Evolutionary conservation across 2,888 invertebrate species (phyloP), one percentile per base, ranked within the genome.

Genomic region (Eledone cirrhosa): DNA sequence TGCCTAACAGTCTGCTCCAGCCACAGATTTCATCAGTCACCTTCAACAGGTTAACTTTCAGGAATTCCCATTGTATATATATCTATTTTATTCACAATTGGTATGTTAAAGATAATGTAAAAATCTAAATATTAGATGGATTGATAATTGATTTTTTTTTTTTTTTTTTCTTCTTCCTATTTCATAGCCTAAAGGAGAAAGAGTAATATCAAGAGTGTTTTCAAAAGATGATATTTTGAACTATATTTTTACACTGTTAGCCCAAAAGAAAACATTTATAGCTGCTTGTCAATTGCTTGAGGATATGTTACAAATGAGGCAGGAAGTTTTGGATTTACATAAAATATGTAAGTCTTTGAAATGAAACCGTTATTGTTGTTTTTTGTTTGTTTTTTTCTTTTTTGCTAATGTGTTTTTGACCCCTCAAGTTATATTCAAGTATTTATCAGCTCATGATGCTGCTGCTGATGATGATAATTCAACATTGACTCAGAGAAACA

Each of bases 201-300:
- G 85, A 67, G 85, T 89, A n/a, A 85, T 86, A 19, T 78, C 81
- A 13, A 80, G 83, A 48, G 79, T 89, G 69, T 83, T 88, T 81
- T 84, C 84, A 27, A 84, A 86, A 80, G 87, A 88, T 78, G 89
- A 89, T 78, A 84, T 88, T 24, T 81, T 90, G 59, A 88, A 88
- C 80, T 89, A 90, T 80, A 84, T 88, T 78, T 90, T 90, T 82
- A 87, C 88, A 24, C 82, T 89, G 74, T 83, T 90, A 48, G 86
- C 86, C 59, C 85, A 88, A 79, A 85, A 88, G 81, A 88, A 89
- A 82, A 89, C 90, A 31, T 89, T 87, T 81, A 85, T 89, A 65
- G 88, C 87, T 78, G 86, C 90, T 19, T 89, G 89, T 81, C 89
- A 88, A 81, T 85, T 90, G 48, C 85, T 90, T 33, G 90, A 90